These are phyloP conservation scores for Drosophila sp. DNA, from an alignment of 1,140 invertebrate species.

Conservation along the genomic window DNA sequence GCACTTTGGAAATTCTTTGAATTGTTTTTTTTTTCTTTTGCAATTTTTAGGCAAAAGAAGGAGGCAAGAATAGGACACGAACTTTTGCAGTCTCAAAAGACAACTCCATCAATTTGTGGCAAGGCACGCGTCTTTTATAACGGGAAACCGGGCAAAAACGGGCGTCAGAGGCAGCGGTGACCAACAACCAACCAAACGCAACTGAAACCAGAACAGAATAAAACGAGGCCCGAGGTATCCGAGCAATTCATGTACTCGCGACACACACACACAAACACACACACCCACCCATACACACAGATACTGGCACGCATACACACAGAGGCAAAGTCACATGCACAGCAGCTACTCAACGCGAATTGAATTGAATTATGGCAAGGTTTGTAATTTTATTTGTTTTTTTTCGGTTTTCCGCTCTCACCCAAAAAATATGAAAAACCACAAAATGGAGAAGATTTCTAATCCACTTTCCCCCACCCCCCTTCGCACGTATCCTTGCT, in stretches of 20 bases:
- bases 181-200: constrained; percentile 11
- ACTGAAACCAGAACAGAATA: constrained; percentile 66
- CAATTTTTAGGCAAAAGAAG: not conserved
- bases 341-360: constrained; percentile 26
- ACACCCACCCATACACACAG: constrained; percentile 17
- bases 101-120: constrained; percentile 64
- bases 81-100: constrained; percentile 51
- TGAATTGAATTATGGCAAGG: constrained; percentile 63
- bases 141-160: constrained; percentile 58
- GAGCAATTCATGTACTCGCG: constrained; percentile 39
- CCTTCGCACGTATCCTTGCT: constrained; percentile 28
- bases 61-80: constrained; percentile 53
- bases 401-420: constrained; percentile 37
- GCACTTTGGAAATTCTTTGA: constrained; percentile 9
- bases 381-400: constrained; percentile 21
- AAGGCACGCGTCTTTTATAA: constrained; percentile 69
- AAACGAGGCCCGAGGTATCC: constrained; percentile 63
- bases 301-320: constrained; percentile 6
- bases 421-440: constrained; percentile 22
- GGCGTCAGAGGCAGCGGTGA: constrained; percentile 54
- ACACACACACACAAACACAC: constrained; percentile 19
- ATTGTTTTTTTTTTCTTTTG: constrained; percentile 4
- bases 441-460: constrained; percentile 54
- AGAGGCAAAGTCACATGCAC: constrained; percentile 17
- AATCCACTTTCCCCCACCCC: not conserved